Conservation (phyloP, 2,113 vertebrate genomes). For the Rhea pennata region DNA sequence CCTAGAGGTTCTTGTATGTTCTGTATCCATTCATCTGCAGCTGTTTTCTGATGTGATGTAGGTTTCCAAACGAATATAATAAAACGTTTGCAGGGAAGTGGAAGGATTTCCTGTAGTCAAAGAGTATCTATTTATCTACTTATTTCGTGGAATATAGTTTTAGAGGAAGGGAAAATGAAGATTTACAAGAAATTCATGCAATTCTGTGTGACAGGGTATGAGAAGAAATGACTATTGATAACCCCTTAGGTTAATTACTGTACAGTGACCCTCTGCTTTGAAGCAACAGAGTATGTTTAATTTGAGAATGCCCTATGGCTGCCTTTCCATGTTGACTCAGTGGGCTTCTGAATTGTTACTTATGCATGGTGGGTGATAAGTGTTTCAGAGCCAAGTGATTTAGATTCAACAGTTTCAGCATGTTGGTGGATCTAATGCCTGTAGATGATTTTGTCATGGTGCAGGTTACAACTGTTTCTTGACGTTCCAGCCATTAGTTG, state of each 20-base stretch:
- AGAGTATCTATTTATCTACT: not conserved
- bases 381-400: not conserved
- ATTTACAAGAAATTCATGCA: not conserved
- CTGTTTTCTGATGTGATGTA: not conserved
- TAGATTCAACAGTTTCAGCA: not conserved
- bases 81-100: not conserved
- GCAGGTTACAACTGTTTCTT: not conserved
- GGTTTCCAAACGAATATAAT: not conserved
- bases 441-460: not conserved
- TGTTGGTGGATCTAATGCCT: not conserved
- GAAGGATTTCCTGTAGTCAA: not conserved
- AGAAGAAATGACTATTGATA: not conserved
- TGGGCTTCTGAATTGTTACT: not conserved
- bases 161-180: not conserved
- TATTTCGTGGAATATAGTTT: not conserved
- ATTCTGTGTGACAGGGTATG: not conserved
- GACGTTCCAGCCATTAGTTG: not conserved
- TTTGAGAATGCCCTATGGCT: not conserved
- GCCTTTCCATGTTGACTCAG: not conserved
- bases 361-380: not conserved
- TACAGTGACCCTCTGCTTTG: not conserved
- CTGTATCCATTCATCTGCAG: not conserved
- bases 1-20: not conserved
- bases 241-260: slow-evolving; percentile 14
- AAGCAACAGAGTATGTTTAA: not conserved